Base-by-base conservation (phyloP, 2,113 vertebrate species). In the Mastomys natalensis region DNA sequence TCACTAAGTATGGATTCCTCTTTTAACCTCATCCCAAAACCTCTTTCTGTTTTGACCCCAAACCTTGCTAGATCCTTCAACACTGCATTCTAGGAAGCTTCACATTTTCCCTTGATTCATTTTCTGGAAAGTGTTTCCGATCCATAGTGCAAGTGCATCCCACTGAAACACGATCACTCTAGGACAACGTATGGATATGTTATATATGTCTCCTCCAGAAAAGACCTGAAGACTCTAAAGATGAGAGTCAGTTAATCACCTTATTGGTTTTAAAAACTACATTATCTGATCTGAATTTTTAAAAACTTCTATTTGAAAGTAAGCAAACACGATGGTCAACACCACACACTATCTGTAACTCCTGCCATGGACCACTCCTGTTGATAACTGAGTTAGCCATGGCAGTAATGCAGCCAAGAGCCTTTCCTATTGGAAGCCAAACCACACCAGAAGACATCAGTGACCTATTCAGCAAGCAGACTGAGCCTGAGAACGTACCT, bases 201-300 rank as follows among this genome's bases (percentile, higher is more conserved):
- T 66, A 37, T 40, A 81, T 29, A 19, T 48, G n/a, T 77, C 66
- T 40, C 34, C 66, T 60, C n/a, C 2, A 92, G 37, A 45, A 96
- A 96, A 96, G 31, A 85, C 40, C 53, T 94, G 53, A 74, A 74
- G 45, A 93, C 62, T 92, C 45, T 45, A 87, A 94, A 45, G 34
- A 40, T 74, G 72, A 96, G 89, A 37, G 21, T 43, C 60, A 94
- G 51, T 21, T 84, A 78, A 64, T 90, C 24, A 82, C 86, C 60
- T 87, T 62, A 68, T 17, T 92, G 91, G 91, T 90, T 96, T 92
- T n/a, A 12, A 29, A 86, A 94, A 93, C 68, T 73, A 81, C 34
- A 91, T 58, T 62, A 81, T 45, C 37, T 37, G 58, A 80, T 82
- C 22, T 66, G 55, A 90, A 31, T 90, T 93, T 93, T 4, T 45